These are phyloP conservation scores for Potamarius usumacintae DNA, from an alignment of 2,113 vertebrate genomes.

Conservation along the genomic window DNA sequence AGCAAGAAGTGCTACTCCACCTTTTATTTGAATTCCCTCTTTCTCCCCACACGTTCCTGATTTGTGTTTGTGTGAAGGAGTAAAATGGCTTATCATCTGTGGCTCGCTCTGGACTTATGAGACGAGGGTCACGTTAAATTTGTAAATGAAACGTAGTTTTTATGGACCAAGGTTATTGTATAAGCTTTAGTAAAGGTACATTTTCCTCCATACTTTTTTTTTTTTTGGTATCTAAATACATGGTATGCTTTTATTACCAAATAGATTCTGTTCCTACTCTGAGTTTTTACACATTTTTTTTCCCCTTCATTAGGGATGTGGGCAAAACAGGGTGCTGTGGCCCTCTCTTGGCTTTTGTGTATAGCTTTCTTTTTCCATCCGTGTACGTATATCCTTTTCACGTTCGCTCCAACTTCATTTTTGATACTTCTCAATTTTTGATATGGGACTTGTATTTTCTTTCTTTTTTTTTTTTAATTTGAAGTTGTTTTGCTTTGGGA, in stretches of 20 bases:
- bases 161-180: conserved; percentile 99
- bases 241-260: conserved; percentile 99
- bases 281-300: conserved; percentile 78
- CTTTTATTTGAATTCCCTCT: conserved; percentile 14
- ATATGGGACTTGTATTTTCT: conserved; percentile 67
- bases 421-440: conserved; percentile 66
- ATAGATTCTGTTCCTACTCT: conserved; percentile 90
- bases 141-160: conserved; percentile 88
- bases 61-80: conserved; percentile 74
- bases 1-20: conserved; percentile 59
- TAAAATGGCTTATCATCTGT: conserved; percentile 81
- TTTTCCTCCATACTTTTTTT: conserved; percentile 94
- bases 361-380: conserved; percentile 75
- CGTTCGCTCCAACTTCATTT: conserved; percentile 77
- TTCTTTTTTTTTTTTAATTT: conserved; percentile 72
- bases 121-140: conserved; percentile 81
- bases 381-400: conserved; percentile 69
- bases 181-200: conserved; percentile 99
- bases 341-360: conserved; percentile 80
- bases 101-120: conserved; percentile 70
- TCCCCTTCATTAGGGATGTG: conserved; percentile 71
- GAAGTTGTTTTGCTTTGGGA: conserved; percentile 79
- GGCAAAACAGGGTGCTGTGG: conserved; percentile 77
- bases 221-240: conserved; percentile 88
- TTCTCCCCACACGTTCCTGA: conserved; percentile 63